Conservation (phyloP, 2,113 vertebrate genomes). For the Myotis yumanensis region DNA sequence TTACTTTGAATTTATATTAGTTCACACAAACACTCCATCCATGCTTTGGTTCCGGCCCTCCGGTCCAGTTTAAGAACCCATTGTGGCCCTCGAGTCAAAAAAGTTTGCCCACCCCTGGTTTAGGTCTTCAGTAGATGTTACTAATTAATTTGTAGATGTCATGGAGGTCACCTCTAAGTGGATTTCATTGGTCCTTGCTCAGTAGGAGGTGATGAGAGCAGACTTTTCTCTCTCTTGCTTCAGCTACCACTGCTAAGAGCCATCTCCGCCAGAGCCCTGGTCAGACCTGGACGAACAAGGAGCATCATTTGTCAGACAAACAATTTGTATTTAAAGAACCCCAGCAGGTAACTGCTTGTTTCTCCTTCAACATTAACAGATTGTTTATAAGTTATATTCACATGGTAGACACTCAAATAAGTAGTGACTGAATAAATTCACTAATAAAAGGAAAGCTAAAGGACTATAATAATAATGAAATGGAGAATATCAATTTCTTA, state of each 20-base stretch:
- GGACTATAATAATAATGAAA: background rate
- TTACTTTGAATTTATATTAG: too few species aligned
- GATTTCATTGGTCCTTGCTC: background rate
- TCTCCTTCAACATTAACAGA: background rate
- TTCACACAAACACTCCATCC: too few species aligned
- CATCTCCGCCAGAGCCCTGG: background rate
- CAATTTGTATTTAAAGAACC: slow-evolving; percentile 89
- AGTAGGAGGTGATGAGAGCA: background rate
- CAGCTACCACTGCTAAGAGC: slow-evolving; percentile 65
- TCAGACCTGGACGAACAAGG: slow-evolving; percentile 81
- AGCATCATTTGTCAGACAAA: slow-evolving; percentile 66
- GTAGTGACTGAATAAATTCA: background rate
- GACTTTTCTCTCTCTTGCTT: background rate
- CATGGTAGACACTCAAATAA: background rate
- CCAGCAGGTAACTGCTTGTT: slow-evolving; percentile 76
- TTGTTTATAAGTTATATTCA: background rate
- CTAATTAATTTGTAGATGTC: background rate
- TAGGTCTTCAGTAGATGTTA: background rate
- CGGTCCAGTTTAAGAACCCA: too few species aligned
- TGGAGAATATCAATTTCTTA: background rate
- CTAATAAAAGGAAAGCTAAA: background rate
- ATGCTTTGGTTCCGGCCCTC: too few species aligned
- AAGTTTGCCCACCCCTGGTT: too few species aligned
- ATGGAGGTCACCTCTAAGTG: background rate
- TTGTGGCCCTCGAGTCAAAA: too few species aligned